Evolutionary conservation across 1,140 invertebrate species (phyloP).

Genomic region (Drosophila elegans): DNA sequence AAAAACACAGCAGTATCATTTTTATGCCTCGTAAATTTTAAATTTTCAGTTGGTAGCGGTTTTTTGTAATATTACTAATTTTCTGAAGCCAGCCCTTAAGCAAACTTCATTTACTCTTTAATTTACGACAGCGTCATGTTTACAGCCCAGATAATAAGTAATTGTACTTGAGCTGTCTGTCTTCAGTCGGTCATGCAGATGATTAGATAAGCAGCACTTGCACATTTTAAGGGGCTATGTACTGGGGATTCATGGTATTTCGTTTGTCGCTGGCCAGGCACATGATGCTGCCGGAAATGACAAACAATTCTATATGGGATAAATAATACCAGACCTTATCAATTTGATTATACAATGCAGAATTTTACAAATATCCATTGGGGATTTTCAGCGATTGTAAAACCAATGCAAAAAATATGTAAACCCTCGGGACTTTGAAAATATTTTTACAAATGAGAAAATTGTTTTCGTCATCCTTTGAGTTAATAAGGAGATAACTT

Average conservation of each 20-base stretch:
- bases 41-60: conserved; percentile 13
- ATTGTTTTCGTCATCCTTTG: not conserved
- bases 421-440: not conserved
- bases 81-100: conserved; percentile 1
- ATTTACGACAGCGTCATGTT: conserved; percentile 14
- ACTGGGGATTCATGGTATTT: not conserved
- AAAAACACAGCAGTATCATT: not conserved
- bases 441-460: conserved; percentile 3
- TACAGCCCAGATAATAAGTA: conserved; percentile 31
- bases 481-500: not conserved
- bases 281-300: conserved; percentile 50
- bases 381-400: conserved; percentile 6
- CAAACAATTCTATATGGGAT: conserved; percentile 24
- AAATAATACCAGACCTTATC: conserved; percentile 29
- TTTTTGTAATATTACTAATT: conserved; percentile 1
- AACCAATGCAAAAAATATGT: not conserved
- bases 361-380: conserved; percentile 15
- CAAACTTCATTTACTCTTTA: not conserved
- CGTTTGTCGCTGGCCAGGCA: conserved; percentile 4
- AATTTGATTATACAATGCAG: conserved; percentile 18
- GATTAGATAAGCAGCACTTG: conserved; percentile 58
- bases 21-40: not conserved
- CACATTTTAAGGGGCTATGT: conserved; percentile 3
- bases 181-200: conserved; percentile 10
- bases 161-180: conserved; percentile 30